Evolutionary conservation across 2,888 invertebrate species (phyloP).

Genomic region (Protodeltote pygarga): DNA sequence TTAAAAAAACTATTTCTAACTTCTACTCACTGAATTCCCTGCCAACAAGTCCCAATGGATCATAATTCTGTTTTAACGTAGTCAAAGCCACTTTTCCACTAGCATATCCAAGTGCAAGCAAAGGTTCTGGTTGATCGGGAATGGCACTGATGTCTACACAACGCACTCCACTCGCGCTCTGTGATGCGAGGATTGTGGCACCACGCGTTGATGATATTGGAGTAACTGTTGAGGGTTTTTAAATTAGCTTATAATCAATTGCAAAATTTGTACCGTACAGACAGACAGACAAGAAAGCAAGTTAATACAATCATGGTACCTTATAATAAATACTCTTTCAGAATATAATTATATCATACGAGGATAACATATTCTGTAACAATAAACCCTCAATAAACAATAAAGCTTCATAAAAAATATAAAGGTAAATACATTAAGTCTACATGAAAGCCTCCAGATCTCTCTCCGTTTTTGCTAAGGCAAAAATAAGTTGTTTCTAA

Average conservation of each 20-base stretch:
- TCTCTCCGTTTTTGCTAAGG: too few relatives aligned
- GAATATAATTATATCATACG: too few relatives aligned
- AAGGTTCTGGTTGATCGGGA: conserved; percentile 90
- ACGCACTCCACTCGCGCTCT: conserved; percentile 93
- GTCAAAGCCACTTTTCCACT: conserved; percentile 95
- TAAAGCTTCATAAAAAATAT: too few relatives aligned
- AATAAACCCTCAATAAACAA: too few relatives aligned
- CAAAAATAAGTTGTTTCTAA: too few relatives aligned
- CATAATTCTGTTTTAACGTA: conserved; percentile 91
- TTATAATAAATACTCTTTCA: too few relatives aligned
- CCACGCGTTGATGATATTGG: conserved; percentile 90
- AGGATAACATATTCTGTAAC: too few relatives aligned
- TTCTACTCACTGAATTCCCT: conserved; percentile 91
- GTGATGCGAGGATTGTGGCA: conserved; percentile 91
- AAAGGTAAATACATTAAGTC: too few relatives aligned
- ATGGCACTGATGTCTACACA: conserved; percentile 95
- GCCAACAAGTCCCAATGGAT: conserved; percentile 89
- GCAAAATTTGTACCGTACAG: neutral
- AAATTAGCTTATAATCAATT: neutral
- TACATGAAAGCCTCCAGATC: too few relatives aligned
- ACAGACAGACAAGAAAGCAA: neutral
- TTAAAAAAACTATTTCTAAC: too few relatives aligned
- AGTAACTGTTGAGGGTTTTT: conserved; percentile 84
- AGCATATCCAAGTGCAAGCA: conserved; percentile 95
- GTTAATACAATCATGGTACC: too few relatives aligned